Percentiles rank a stretch among this genome's conserved stretches.
These are phyloP conservation scores for Belgica antarctica DNA, from an alignment of 2,888 invertebrate genomes.

Conservation along the genomic window DNA sequence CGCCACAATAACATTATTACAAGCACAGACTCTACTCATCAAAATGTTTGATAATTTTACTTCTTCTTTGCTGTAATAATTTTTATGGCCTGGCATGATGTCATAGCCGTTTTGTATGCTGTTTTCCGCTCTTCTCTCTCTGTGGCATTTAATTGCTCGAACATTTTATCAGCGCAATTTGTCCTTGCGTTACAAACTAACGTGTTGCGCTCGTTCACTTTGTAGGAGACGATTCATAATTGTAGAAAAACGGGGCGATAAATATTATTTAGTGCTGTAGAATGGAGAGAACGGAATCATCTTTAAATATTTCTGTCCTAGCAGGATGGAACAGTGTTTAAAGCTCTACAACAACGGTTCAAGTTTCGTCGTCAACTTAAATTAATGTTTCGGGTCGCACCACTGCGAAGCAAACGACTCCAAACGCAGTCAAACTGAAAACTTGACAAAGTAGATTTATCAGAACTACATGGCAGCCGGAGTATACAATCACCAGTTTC, in stretches of 20 bases:
- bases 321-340: background rate
- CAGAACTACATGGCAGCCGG: constrained; percentile 26
- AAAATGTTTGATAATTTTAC: constrained; percentile 31
- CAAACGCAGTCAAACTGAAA: background rate
- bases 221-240: background rate
- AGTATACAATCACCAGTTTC: constrained; percentile 39
- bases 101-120: background rate
- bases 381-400: background rate
- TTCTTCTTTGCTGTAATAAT: constrained; percentile 14
- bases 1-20: constrained; percentile 19
- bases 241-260: background rate
- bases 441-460: background rate
- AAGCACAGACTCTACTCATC: constrained; percentile 7
- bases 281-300: background rate
- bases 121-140: background rate
- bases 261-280: background rate
- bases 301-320: background rate
- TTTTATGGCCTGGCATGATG: constrained; percentile 34
- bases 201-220: constrained; percentile 26
- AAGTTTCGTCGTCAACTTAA: background rate
- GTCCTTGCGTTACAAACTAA: constrained; percentile 22
- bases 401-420: background rate
- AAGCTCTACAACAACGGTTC: background rate
- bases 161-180: constrained; percentile 41
- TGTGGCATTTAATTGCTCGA: constrained; percentile 38